Conservation (phyloP, 2,797 vertebrate genomes). For the Alca torda region DNA sequence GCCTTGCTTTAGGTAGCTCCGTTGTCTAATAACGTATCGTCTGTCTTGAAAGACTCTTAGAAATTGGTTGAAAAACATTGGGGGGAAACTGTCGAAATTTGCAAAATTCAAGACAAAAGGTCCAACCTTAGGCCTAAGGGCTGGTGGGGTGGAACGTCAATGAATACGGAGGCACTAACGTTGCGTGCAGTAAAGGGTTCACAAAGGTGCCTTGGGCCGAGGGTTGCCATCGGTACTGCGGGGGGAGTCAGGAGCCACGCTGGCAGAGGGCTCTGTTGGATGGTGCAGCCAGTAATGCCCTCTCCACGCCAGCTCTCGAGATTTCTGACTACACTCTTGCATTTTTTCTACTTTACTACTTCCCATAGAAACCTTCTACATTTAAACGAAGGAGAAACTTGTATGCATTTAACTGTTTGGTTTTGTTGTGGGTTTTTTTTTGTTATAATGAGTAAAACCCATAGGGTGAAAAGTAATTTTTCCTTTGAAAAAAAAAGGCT, state of each 20-base stretch:
- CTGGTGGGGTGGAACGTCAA: too few species aligned
- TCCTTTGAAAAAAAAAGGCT: background rate
- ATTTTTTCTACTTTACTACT: background rate
- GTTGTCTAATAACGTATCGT: background rate
- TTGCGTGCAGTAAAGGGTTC: background rate
- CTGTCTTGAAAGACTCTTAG: background rate
- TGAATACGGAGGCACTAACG: background rate
- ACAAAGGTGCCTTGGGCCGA: background rate
- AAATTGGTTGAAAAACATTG: background rate
- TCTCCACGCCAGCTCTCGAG: background rate
- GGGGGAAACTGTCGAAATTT: background rate
- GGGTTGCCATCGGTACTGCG: background rate
- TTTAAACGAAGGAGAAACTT: background rate
- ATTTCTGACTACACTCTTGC: background rate
- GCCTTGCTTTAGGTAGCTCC: background rate
- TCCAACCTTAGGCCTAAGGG: background rate
- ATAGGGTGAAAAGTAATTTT: constrained; percentile 10
- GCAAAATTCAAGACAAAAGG: background rate
- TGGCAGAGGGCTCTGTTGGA: background rate
- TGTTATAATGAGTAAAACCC: background rate
- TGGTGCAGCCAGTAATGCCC: background rate
- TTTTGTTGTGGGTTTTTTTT: background rate
- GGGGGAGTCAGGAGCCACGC: rapidly evolving
- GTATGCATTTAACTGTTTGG: background rate
- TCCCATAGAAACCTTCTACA: background rate